Conservation (phyloP, 2,113 vertebrate genomes). For the Gopherus flavomarginatus region DNA sequence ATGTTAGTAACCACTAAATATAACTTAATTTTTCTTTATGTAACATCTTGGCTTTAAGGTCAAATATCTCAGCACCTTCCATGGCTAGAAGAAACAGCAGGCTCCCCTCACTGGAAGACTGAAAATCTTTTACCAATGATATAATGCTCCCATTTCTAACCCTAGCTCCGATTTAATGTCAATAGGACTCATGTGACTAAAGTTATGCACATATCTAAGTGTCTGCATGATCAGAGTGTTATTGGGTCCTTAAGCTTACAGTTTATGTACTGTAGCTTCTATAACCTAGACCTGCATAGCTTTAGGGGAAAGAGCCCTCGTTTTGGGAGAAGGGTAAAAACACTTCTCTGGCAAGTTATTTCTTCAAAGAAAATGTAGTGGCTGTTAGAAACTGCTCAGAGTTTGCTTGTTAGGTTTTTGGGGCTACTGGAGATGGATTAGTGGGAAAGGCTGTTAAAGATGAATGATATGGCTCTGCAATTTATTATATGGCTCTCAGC, state of each 20-base stretch:
- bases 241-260: background rate
- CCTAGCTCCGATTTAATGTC: background rate
- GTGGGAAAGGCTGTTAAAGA: constrained; percentile 20
- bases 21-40: background rate
- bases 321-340: background rate
- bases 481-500: constrained; percentile 54
- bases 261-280: background rate
- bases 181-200: background rate
- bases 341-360: background rate
- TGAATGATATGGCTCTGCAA: constrained; percentile 40
- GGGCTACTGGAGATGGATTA: background rate
- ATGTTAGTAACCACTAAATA: background rate
- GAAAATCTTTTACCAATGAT: background rate
- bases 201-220: background rate
- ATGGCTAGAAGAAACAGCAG: background rate
- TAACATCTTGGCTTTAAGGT: constrained; percentile 1
- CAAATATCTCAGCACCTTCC: background rate
- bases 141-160: background rate
- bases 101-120: background rate
- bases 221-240: background rate
- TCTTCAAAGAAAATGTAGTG: background rate
- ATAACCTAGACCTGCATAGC: background rate
- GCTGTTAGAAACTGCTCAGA: background rate
- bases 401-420: background rate
- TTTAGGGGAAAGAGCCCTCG: background rate